Base-by-base conservation (phyloP, 2,113 vertebrate species). In the Spizaetus ornatus region DNA sequence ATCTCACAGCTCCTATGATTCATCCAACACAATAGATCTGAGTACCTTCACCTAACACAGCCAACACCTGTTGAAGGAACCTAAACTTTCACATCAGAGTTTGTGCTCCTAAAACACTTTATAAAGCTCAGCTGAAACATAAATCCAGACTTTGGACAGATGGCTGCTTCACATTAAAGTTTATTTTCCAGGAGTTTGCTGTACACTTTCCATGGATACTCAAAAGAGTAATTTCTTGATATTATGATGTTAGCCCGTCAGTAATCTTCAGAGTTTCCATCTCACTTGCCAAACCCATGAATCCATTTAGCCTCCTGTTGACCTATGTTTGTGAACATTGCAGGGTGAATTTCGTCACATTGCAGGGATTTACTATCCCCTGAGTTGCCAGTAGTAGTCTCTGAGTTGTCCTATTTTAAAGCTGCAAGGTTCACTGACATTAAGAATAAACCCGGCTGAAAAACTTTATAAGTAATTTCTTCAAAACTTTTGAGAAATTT, bases 201-300 rank as follows among this genome's bases (percentile, higher is more conserved):
- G 67, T 90, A 90, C 34, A 50, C 84, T 97, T 96, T 94, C 96
- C 93, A 71, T 90, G 93, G 96, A 94, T 86, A 94, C 91, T 96
- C 89, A 67, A 80, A 97, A 95, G 73, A 74, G 42, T 95, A 1
- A 93, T 95, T 96, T 90, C 91, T 97, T 83, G 93, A 94, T 91
- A 92, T 86, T 91, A 91, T 55, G 62, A 77, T 95, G 55, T 94
- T 96, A 94, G 63, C 50, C 84, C 19, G 5, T 96, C 89, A 83
- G 87, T 91, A 77, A 94, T 74, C 71, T 97, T 93, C 89, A 95
- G 59, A 92, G 50, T 97, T 97, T 97, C 95, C 97, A 88, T 62
- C 62, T 91, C 87, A 88, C 34, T 95, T 96, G 95, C 95, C 95
- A 97, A 94, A 83, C 63, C 21, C 74, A 40, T 86, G 96, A 96